Conservation (phyloP, 2,888 invertebrate genomes). For the Subacronicta megacephala region DNA sequence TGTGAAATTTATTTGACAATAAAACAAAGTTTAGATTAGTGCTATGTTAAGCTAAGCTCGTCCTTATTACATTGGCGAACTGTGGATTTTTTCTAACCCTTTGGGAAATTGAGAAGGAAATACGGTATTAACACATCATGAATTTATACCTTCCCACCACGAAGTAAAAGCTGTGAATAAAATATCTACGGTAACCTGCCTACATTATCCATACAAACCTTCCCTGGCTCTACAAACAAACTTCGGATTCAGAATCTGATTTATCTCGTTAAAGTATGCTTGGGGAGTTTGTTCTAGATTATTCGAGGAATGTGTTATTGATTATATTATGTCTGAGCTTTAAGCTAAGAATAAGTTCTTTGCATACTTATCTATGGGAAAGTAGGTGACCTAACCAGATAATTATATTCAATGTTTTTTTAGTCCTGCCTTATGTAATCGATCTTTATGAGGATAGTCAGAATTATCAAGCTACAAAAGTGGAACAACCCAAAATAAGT, state of each 20-base stretch:
- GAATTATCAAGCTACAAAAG: not conserved
- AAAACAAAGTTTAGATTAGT: no score
- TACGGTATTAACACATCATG: constrained; percentile 40
- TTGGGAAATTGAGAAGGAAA: no score
- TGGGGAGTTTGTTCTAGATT: constrained; percentile 36
- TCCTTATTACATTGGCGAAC: no score
- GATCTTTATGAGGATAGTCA: not conserved
- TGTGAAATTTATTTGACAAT: no score
- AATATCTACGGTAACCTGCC: constrained; percentile 22
- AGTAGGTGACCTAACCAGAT: constrained; percentile 17
- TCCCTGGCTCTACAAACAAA: constrained; percentile 27
- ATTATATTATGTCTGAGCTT: constrained; percentile 13
- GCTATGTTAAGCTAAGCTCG: no score
- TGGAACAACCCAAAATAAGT: no score
- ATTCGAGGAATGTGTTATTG: constrained; percentile 30
- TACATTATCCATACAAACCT: constrained; percentile 1
- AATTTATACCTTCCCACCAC: constrained; percentile 30
- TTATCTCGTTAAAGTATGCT: constrained; percentile 41
- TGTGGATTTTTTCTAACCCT: no score
- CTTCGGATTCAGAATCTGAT: constrained; percentile 35
- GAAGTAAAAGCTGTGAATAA: constrained; percentile 45
- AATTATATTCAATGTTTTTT: constrained; percentile 2
- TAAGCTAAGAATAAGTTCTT: constrained; percentile 6
- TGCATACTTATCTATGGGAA: constrained; percentile 7
- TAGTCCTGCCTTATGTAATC: constrained; percentile 7